Percentiles rank a stretch among this genome's conserved stretches.
phyloP scores from a whole-genome alignment of 2,888 invertebrate species.

The Drosophila neutralis region DNA sequence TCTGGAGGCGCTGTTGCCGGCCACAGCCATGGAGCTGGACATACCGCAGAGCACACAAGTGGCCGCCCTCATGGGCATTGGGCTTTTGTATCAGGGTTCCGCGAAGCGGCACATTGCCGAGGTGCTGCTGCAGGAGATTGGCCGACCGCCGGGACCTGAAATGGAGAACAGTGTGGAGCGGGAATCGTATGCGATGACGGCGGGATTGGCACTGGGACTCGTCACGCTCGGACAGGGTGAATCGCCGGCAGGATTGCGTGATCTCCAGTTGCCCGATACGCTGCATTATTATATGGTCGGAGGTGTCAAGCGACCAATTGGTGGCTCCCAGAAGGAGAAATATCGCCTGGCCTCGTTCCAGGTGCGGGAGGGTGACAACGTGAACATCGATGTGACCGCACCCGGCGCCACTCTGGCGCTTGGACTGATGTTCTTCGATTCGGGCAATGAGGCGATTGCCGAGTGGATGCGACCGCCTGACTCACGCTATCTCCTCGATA shows the following conservation, averaged over 20 bases:
- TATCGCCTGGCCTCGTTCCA: slow-evolving; percentile 94
- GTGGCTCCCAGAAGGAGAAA: slow-evolving; percentile 93
- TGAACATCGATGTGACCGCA: slow-evolving; percentile 97
- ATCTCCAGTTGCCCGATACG: slow-evolving; percentile 90
- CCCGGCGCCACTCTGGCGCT: slow-evolving; percentile 98
- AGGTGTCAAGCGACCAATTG: slow-evolving; percentile 91
- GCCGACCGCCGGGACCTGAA: slow-evolving; percentile 96
- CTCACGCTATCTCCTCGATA: slow-evolving; percentile 95
- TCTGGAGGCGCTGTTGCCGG: slow-evolving; percentile 95
- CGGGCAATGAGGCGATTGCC: slow-evolving; percentile 93
- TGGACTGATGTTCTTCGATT: slow-evolving; percentile 95
- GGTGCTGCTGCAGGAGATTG: slow-evolving; percentile 95
- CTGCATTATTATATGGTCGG: slow-evolving; percentile 97
- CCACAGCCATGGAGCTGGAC: slow-evolving; percentile 97
- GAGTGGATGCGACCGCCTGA: slow-evolving; percentile 96
- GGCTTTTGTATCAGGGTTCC: slow-evolving; percentile 95
- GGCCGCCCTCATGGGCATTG: slow-evolving; percentile 96
- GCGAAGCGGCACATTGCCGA: slow-evolving; percentile 96
- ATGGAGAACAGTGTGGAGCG: slow-evolving; percentile 97
- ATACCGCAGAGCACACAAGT: slow-evolving; percentile 95
- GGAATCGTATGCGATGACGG: slow-evolving; percentile 97
- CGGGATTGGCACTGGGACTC: slow-evolving; percentile 96
- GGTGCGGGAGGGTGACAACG: slow-evolving; percentile 94
- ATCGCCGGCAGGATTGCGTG: slow-evolving; percentile 88
- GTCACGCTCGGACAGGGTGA: slow-evolving; percentile 92